Evolutionary conservation across 2,888 invertebrate species (phyloP), one percentile per base, ranked within the genome.

Genomic region (Siphonodentalium dalli): DNA sequence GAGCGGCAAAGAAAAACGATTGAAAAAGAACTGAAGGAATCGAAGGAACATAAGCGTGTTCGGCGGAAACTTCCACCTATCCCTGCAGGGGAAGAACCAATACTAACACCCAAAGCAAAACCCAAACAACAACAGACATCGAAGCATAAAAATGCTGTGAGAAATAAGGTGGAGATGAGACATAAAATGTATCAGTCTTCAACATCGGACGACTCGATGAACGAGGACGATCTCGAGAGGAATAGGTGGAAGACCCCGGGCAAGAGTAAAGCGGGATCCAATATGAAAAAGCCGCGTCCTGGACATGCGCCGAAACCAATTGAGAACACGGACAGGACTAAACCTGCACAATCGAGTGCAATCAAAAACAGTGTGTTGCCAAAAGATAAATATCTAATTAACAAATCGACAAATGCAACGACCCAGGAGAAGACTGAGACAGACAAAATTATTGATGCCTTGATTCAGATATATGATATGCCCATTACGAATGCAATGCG

Each of bases 401-500:
- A n/a, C n/a, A n/a, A n/a, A n/a, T n/a, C n/a, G n/a, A n/a, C n/a
- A n/a, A n/a, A n/a, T n/a, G n/a, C n/a, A n/a, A n/a, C n/a, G n/a
- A n/a, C n/a, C n/a, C n/a, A n/a, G 38, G 68, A 72, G 37, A 66
- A 68, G 45, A 65, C 71, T 41, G 75, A 75, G 56, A 72, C 73
- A 18, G 75, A 75, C 60, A 66, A 62, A 52, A 73, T 75, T 35
- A 75, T 75, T 42, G 74, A 75, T 47, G 67, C 71, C 1, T 53
- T 75, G 48, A 72, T 78, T 21, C 71, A 68, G 39, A 75, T 80
- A 48, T 75, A 76, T 43, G 79, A 77, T 34, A 68, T 75, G 9
- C 74, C 73, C 11, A 78, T 79, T 26, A 79, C 78, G 3, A 66
- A 74, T 39, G 77, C 78, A 6, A 75, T 80, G 68, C 78, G 75